Evolutionary conservation across 2,888 invertebrate genomes (phyloP), one percentile per base, ranked within the genome.

Genomic region (Leucozona laternaria): DNA sequence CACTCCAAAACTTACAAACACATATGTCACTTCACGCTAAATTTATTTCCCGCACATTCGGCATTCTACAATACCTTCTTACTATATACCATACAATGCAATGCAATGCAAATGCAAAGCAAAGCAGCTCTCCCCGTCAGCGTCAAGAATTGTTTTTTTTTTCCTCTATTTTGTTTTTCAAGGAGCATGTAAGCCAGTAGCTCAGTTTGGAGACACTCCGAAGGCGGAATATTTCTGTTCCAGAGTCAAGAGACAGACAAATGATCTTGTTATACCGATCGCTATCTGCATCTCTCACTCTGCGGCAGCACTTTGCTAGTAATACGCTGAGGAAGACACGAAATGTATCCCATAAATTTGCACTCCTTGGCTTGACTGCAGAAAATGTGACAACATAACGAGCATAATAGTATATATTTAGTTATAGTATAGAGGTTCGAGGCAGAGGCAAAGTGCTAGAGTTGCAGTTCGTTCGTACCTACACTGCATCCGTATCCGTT

Each of bases 381-480:
- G 73, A 81, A 78, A 86, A 86, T 86, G 85, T 81, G 85, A 86
- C 85, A 81, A 81, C 77, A 86, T 81, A 86, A 86, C 78, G 85
- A 78, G 68, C 62, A 73, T 57, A n/a, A n/a, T n/a, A n/a, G n/a
- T n/a, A n/a, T n/a, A 28, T 28, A 31, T 0, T 8, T 31, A 31
- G 1, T 7, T 4, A 31, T 4, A 31, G 6, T 1, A 73, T 7
- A 53, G 60, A 60, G 60, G 37, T 57, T 31, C 22, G 22, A 37
- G 15, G 37, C 15, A 53, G 25, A 53, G 15, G 37, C 15, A 53
- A n/a, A 53, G 53, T 53, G 53, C 53, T 5, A 53, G 25, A 53
- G 8, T 53, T 53, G 53, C 28, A 53, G 25, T 53, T 60, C 22
- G 15, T 60, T 22, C 37, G 37, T 8, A 37, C 31, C n/a, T 55